Evolutionary conservation across 2,797 vertebrate genomes (phyloP).

Genomic region (Acipenser ruthenus): DNA sequence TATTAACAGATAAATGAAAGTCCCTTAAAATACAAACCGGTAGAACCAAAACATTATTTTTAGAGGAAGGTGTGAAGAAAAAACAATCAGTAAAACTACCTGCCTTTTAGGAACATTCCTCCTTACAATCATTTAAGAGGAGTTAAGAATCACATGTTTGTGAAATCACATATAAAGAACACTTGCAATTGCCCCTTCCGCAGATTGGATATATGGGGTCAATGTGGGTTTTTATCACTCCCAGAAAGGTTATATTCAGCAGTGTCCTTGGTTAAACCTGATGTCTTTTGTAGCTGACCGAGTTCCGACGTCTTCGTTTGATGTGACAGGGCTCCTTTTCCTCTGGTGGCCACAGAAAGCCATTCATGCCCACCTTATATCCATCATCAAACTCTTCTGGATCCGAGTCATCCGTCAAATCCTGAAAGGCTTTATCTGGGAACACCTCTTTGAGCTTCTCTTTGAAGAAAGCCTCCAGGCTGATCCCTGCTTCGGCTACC

Average conservation of each 20-base stretch:
- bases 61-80: not conserved
- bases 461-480: slow-evolving; percentile 79
- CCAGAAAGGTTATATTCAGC: slow-evolving; percentile 6
- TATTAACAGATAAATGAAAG: no score
- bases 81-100: no score
- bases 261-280: slow-evolving; percentile 41
- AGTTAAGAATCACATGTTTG: no score
- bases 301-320: slow-evolving; percentile 84
- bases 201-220: no score
- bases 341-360: slow-evolving; percentile 75
- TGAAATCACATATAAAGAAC: no score
- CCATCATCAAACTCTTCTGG: slow-evolving; percentile 78
- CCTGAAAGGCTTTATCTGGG: slow-evolving; percentile 64
- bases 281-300: slow-evolving; percentile 62
- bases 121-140: no score
- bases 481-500: slow-evolving; percentile 87
- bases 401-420: slow-evolving; percentile 75
- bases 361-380: slow-evolving; percentile 45
- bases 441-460: slow-evolving; percentile 79
- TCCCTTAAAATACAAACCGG: not conserved
- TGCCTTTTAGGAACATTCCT: no score
- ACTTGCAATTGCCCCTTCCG: no score
- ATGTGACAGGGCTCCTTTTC: slow-evolving; percentile 78
- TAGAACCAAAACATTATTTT: not conserved
- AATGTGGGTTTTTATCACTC: no score